Conservation (phyloP, 2,888 invertebrate species). For the Drosophila borborema region DNA sequence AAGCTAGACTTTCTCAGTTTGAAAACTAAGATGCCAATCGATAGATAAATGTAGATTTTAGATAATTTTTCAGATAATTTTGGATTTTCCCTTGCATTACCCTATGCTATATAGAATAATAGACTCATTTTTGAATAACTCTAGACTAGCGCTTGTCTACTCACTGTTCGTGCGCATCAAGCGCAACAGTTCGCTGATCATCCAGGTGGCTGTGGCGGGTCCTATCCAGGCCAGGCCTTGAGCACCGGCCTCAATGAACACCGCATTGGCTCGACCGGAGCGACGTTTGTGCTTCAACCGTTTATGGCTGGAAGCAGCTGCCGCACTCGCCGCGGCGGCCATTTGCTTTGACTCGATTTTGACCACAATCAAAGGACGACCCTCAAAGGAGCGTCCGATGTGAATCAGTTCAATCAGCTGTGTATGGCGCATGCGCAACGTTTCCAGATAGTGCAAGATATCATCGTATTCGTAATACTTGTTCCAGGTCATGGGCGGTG, state of each 20-base stretch:
- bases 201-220: constrained; percentile 91
- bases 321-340: constrained; percentile 60
- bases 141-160: constrained; percentile 24
- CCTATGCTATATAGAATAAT: no score
- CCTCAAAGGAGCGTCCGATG: constrained; percentile 91
- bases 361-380: constrained; percentile 89
- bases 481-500: constrained; percentile 88
- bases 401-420: constrained; percentile 89
- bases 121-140: not conserved
- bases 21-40: no score
- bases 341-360: constrained; percentile 87
- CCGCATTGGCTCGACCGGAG: constrained; percentile 88
- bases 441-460: constrained; percentile 89
- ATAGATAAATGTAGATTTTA: no score
- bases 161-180: constrained; percentile 87
- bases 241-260: constrained; percentile 93
- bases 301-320: constrained; percentile 67
- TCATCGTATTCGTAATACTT: constrained; percentile 90
- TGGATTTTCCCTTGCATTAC: not conserved
- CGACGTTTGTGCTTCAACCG: constrained; percentile 83
- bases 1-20: no score
- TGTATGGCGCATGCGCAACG: constrained; percentile 88
- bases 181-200: constrained; percentile 89
- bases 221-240: constrained; percentile 93
- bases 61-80: not conserved